These are phyloP conservation scores for Rotaria socialis DNA, from an alignment of 2,888 invertebrate species.

Conservation along the genomic window DNA sequence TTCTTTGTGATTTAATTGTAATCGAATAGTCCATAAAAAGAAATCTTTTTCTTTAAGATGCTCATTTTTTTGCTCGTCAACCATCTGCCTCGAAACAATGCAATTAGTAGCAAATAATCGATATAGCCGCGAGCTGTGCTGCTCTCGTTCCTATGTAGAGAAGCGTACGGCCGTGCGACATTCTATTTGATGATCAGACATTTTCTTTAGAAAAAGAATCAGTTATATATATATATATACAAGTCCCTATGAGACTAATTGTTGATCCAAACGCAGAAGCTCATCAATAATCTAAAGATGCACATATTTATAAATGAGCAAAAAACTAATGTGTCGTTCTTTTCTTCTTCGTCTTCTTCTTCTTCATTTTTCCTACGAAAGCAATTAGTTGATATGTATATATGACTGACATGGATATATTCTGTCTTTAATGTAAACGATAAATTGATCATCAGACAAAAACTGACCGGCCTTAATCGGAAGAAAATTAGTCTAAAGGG, in stretches of 20 bases:
- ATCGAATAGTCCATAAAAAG: conserved; percentile 17
- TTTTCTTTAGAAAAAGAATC: background rate
- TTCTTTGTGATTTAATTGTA: conserved; percentile 16
- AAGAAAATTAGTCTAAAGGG: conserved; percentile 32
- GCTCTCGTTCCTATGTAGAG: background rate
- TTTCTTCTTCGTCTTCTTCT: no score
- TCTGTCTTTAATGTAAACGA: conserved; percentile 37
- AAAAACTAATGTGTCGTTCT: conserved; percentile 7
- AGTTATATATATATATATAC: background rate
- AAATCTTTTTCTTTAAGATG: conserved; percentile 29
- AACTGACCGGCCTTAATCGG: conserved; percentile 36
- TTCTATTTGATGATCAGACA: background rate
- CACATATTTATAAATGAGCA: conserved; percentile 32
- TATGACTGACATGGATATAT: conserved; percentile 30
- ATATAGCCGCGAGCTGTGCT: conserved; percentile 21
- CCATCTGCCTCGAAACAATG: conserved; percentile 29
- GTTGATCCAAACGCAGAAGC: background rate
- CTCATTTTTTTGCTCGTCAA: conserved; percentile 20
- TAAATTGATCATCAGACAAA: conserved; percentile 37
- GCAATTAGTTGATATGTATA: conserved; percentile 19
- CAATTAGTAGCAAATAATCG: conserved; percentile 19
- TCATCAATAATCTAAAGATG: conserved; percentile 14
- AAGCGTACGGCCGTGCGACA: background rate
- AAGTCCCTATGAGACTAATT: conserved; percentile 18
- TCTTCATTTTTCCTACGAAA: background rate